Base-by-base conservation (phyloP, 2,888 invertebrate species). In the Pseudococcus viburni region DNA sequence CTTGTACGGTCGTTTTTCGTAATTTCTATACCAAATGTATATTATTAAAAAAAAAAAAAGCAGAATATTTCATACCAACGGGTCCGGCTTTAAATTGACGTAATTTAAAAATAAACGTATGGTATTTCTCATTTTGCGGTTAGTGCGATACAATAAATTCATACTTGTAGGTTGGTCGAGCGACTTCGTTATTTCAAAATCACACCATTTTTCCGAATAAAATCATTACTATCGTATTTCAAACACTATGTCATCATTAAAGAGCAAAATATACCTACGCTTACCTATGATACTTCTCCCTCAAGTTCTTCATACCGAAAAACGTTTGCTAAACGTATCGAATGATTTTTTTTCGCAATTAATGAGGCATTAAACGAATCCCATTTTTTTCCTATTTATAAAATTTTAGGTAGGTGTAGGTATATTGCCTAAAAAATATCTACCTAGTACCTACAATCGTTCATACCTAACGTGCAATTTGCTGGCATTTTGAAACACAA, bases 191-290 rank as follows among this genome's bases (percentile, higher is more conserved):
- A 73, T 73, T 73, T 73, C 33, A 73, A 73, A 73, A 73, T 73
- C 68, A 73, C 68, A 12, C 68, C 22, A 33, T 73, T 73, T 73
- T 33, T 33, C 26, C 68, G 33, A 73, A 73, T 73, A 73, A 73
- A 73, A 73, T 73, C 68, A 73, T 73, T 73, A 73, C 68, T 73
- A 73, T 73, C 68, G 68, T 73, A 73, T 73, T 73, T 73, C 68
- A 73, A 73, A 73, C 68, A 73, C 68, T 73, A 73, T 33, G 68
- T 33, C 68, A 73, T 73, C 68, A 73, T 73, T 73, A 73, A 73
- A 33, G 68, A 33, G 26, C 33, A 33, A 73, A 73, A 73, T 33
- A 73, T 33, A 73, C 68, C 68, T 73, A 73, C 68, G 33, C 33
- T 26, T 33, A 26, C 9, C 17, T 17, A 0, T 15, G 1, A 26